A percentile compares a stretch with the other conserved stretches of the same genome.
Evolutionary conservation across 2,888 invertebrate genomes (phyloP).

Genomic region (Schizotus pectinicornis): DNA sequence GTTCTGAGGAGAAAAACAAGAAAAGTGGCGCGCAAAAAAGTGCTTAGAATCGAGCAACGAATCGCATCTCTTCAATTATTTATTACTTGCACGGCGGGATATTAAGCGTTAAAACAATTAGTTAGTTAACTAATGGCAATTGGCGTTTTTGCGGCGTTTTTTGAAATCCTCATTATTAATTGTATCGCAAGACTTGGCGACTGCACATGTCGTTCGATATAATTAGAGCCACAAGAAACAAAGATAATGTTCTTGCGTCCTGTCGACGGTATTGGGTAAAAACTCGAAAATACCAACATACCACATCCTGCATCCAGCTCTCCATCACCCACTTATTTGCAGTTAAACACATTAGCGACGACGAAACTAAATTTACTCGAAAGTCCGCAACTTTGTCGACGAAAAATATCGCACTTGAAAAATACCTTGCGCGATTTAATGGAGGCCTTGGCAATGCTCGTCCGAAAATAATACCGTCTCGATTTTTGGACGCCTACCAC

Average conservation of each 20-base stretch:
- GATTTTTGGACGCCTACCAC: neutral
- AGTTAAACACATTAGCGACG: constrained; percentile 34
- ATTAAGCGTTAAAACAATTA: no score
- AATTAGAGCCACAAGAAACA: no score
- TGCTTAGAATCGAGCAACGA: no score
- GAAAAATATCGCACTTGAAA: neutral
- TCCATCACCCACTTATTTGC: constrained; percentile 47
- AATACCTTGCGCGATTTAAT: neutral
- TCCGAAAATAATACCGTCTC: neutral
- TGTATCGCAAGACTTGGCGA: no score
- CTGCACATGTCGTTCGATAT: no score
- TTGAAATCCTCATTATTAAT: no score
- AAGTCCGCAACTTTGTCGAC: constrained; percentile 6
- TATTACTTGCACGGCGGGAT: no score
- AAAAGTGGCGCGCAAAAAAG: neutral
- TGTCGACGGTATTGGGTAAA: neutral
- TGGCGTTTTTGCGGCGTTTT: no score
- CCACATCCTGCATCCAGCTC: constrained; percentile 59
- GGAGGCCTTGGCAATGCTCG: no score
- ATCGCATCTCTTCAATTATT: no score
- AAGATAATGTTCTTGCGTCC: no score
- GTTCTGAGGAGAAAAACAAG: neutral
- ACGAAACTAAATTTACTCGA: constrained; percentile 2
- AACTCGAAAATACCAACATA: constrained; percentile 41
- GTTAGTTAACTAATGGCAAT: no score